These are phyloP conservation scores for Mesitornis unicolor DNA, from an alignment of 2,113 vertebrate species.

Conservation along the genomic window DNA sequence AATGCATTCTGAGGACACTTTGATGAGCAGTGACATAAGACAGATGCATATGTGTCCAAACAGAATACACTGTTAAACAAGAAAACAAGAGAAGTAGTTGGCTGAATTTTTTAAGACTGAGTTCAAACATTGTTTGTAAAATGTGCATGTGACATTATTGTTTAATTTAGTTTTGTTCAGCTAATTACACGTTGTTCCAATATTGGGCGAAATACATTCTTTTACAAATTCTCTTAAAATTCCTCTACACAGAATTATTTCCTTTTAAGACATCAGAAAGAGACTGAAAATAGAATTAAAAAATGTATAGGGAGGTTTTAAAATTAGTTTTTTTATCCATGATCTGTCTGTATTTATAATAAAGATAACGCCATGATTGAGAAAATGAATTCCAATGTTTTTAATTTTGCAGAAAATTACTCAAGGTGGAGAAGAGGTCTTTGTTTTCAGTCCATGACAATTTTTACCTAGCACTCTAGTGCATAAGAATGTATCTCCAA, in stretches of 20 bases:
- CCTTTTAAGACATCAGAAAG: neutral
- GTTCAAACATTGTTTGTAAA: neutral
- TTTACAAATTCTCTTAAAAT: neutral
- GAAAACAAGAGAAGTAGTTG: neutral
- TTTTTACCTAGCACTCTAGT: neutral
- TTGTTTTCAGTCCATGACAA: neutral
- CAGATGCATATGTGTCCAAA: neutral
- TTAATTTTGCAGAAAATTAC: neutral
- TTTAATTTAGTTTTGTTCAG: neutral
- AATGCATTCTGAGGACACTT: neutral
- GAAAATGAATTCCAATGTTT: neutral
- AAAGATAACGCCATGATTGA: fast-evolving
- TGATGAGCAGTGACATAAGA: neutral
- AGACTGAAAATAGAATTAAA: neutral
- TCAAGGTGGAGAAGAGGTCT: neutral
- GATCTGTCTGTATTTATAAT: neutral
- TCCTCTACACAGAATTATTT: neutral
- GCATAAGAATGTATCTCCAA: neutral
- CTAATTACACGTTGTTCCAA: neutral
- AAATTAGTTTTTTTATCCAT: neutral
- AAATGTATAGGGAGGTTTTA: neutral
- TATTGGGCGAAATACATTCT: neutral
- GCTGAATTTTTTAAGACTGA: neutral
- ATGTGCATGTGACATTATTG: neutral
- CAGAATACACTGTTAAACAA: neutral